Conservation (phyloP, 2,113 vertebrate genomes). For the Trogon surrucura region DNA sequence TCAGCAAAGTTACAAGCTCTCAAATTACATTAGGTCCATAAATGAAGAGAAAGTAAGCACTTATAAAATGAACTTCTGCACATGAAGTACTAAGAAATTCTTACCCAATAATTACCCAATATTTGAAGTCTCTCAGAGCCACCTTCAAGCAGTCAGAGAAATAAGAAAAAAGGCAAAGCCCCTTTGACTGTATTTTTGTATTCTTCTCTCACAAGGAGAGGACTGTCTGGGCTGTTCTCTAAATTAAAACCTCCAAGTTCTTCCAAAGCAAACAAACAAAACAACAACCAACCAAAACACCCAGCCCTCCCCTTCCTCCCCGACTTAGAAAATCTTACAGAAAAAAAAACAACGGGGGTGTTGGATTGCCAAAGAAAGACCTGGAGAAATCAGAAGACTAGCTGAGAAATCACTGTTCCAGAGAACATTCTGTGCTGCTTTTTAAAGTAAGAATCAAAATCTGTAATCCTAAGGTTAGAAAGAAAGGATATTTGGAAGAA, state of each 20-base stretch:
- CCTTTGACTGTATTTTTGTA: neutral
- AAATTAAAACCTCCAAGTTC: neutral
- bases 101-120: neutral
- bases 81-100: neutral
- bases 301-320: accelerated
- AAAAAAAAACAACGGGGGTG: neutral
- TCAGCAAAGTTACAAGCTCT: neutral
- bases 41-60: neutral
- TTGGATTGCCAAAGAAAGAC: neutral
- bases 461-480: neutral
- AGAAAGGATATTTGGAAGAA: neutral
- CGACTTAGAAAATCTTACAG: neutral
- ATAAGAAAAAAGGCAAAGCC: neutral
- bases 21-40: neutral
- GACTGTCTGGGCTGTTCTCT: neutral
- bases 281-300: neutral
- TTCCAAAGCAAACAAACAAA: neutral
- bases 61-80: neutral
- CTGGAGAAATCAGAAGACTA: neutral
- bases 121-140: neutral
- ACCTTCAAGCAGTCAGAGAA: neutral
- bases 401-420: neutral
- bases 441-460: neutral
- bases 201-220: neutral
- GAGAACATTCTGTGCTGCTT: neutral